phyloP scores from a whole-genome alignment of 2,797 vertebrate species.

The Eulemur albifrons region DNA sequence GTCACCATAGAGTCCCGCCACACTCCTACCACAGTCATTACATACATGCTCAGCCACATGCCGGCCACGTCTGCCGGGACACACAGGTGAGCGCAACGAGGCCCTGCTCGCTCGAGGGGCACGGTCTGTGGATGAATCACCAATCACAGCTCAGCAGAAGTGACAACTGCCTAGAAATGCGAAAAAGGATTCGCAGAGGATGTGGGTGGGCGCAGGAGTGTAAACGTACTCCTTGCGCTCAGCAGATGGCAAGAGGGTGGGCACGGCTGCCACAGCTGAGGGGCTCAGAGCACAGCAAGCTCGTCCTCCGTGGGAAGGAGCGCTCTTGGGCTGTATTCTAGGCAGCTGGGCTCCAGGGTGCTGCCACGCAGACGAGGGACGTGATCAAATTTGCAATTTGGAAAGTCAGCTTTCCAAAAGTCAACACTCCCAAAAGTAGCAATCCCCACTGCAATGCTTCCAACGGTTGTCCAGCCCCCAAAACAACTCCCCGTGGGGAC shows the following conservation, averaged over 20 bases:
- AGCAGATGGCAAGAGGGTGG: neutral
- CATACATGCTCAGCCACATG: neutral
- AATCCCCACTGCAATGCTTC: neutral
- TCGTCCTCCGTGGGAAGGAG: neutral
- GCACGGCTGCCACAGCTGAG: too few relatives aligned
- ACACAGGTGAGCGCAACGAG: neutral
- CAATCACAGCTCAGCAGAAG: neutral
- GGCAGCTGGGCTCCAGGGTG: neutral
- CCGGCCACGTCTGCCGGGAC: neutral
- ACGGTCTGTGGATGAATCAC: neutral
- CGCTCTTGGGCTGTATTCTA: neutral
- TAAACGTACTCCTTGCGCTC: neutral
- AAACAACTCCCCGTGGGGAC: neutral
- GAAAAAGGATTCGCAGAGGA: neutral
- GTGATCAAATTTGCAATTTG: neutral
- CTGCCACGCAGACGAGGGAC: neutral
- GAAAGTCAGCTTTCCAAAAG: neutral
- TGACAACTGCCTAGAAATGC: neutral
- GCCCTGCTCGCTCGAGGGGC: neutral
- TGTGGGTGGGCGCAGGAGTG: neutral
- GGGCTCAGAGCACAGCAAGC: neutral
- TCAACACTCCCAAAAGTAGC: neutral
- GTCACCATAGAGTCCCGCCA: neutral
- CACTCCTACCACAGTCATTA: neutral
- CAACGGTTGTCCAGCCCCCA: neutral